Evolutionary conservation across 2,888 invertebrate species (phyloP).

Genomic region (Elmis aenea): DNA sequence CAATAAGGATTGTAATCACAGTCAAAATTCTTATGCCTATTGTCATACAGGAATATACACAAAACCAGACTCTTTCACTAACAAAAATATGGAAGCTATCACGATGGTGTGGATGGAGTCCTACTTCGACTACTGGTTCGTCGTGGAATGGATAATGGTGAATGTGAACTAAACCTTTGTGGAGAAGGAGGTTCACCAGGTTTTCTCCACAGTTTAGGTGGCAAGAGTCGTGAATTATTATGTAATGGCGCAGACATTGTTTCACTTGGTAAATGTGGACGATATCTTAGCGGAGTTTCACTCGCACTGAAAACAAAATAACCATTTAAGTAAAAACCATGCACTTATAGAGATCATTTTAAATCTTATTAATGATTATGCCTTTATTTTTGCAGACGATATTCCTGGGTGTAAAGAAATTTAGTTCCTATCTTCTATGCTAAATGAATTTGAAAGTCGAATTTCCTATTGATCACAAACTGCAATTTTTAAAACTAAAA

Average conservation of each 20-base stretch:
- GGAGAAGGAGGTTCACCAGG: conserved; percentile 37
- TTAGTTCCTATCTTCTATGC: too few relatives aligned
- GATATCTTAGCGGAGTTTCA: conserved; percentile 35
- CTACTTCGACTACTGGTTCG: conserved; percentile 40
- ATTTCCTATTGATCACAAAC: too few relatives aligned
- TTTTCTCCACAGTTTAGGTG: conserved; percentile 35
- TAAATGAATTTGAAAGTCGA: too few relatives aligned
- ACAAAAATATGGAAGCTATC: conserved; percentile 26
- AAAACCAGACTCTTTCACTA: conserved; percentile 22
- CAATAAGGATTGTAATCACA: conserved; percentile 33
- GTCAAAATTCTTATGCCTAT: conserved; percentile 32
- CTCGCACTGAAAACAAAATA: conserved; percentile 37
- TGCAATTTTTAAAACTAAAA: too few relatives aligned
- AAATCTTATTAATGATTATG: too few relatives aligned
- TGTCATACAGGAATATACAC: conserved; percentile 28
- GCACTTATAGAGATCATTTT: not conserved
- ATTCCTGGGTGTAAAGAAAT: too few relatives aligned
- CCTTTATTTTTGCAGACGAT: too few relatives aligned
- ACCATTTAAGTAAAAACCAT: conserved; percentile 21
- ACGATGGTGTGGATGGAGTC: conserved; percentile 32
- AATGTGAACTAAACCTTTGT: conserved; percentile 29
- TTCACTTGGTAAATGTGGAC: conserved; percentile 29
- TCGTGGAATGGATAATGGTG: conserved; percentile 35
- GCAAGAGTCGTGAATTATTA: conserved; percentile 22
- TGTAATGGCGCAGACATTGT: conserved; percentile 15